Conservation (phyloP, 2,797 vertebrate genomes). For the Melanotaenia pygmaea region DNA sequence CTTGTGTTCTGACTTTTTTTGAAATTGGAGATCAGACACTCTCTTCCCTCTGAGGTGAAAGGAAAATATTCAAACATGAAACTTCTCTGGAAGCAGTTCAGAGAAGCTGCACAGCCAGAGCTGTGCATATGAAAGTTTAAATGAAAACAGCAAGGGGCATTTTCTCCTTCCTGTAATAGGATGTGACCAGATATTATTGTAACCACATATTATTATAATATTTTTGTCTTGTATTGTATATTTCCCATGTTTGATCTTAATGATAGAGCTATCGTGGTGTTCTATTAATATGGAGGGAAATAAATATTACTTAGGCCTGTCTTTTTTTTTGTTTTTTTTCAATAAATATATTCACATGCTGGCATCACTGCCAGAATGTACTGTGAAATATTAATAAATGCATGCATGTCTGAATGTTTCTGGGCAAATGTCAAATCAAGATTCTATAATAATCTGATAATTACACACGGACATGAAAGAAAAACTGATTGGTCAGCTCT, state of each 20-base stretch:
- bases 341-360: neutral
- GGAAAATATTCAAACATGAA: constrained; percentile 52
- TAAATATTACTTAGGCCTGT: neutral
- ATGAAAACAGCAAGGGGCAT: constrained; percentile 33
- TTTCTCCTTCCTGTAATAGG: constrained; percentile 40
- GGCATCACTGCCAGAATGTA: neutral
- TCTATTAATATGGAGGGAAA: neutral
- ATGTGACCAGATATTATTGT: constrained; percentile 51
- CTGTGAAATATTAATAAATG: neutral
- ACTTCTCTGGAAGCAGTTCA: constrained; percentile 56
- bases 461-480: neutral
- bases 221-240: constrained; percentile 1
- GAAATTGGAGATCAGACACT: constrained; percentile 36
- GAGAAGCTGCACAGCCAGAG: constrained; percentile 34
- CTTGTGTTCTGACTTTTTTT: constrained; percentile 36
- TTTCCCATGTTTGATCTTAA: constrained; percentile 21
- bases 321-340: neutral
- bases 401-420: neutral
- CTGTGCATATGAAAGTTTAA: constrained; percentile 24
- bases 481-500: neutral
- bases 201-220: constrained; percentile 30
- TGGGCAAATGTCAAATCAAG: neutral
- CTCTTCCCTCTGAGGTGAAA: constrained; percentile 42
- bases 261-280: neutral
- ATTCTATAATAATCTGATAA: neutral